Base-by-base conservation (phyloP, 1,140 invertebrate genomes). In the Saccostrea echinata region DNA sequence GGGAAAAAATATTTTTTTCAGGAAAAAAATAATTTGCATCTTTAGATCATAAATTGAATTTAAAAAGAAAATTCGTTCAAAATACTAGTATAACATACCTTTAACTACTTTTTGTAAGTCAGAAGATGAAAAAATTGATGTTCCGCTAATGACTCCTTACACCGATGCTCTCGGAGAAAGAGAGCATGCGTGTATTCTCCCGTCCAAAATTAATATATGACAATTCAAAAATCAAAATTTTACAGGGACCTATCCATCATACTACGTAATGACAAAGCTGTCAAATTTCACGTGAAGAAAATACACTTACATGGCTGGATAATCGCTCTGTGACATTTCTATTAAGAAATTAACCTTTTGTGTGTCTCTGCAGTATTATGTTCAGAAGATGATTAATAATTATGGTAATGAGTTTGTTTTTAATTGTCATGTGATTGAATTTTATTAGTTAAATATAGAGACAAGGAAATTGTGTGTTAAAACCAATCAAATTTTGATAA, bases 391-490 rank as follows among this genome's bases (percentile, higher is more conserved):
- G 68, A 76, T 76, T 76, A 76, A 76, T 76, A 76, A 30, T 76
- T 76, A 76, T 76, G 68, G 9, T 76, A 76, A 76, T 76, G 68
- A 76, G 68, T 76, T 76, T 76, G 68, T 76, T 76, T n/a, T 76
- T 76, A 76, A 76, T 76, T 76, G 68, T 76, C 68, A 76, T 76
- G 68, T 76, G 68, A 76, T 76, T 76, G 68, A 76, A 76, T 76
- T 76, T 76, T 76, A 76, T 76, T 76, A 76, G 68, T 76, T 76
- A 76, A 76, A 76, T 30, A 76, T 76, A 76, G 68, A 76, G 68
- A 76, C 68, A 76, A 76, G 68, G 68, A 76, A 76, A 76, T 27
- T 76, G 68, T 3, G 1, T 33, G 68, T 33, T 9, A 30, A 76
- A 27, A 30, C 68, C 68, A 76, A 76, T 76, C 68, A 76, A 30